Evolutionary conservation across 2,888 invertebrate species (phyloP).

Genomic region (Proisotoma minuta): DNA sequence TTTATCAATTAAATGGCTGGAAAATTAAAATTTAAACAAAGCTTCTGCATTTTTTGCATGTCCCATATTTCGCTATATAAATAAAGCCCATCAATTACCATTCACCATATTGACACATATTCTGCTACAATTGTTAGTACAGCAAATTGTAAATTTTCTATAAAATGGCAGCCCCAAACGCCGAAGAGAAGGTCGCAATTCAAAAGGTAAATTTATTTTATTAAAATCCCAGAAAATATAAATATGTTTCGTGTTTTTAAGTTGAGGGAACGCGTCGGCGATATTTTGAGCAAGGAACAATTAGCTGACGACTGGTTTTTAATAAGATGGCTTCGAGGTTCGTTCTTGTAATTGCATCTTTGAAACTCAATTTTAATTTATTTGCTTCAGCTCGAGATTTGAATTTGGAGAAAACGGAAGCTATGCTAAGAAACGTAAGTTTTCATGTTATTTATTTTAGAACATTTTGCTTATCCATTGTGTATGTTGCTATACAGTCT

Average conservation of each 20-base stretch:
- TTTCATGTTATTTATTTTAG: neutral
- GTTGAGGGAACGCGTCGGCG: constrained; percentile 31
- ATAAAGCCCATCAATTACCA: too few relatives aligned
- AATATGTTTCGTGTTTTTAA: constrained; percentile 1
- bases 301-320: constrained; percentile 27
- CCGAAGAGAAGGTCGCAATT: neutral
- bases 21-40: too few relatives aligned
- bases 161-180: neutral
- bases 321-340: constrained; percentile 41
- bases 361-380: neutral
- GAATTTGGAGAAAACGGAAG: constrained; percentile 7
- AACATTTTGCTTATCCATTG: neutral
- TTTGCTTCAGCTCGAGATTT: constrained; percentile 5
- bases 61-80: too few relatives aligned
- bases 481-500: neutral
- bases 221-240: neutral
- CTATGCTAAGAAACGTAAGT: constrained; percentile 10
- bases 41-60: too few relatives aligned
- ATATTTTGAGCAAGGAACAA: constrained; percentile 25
- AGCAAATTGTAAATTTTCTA: too few relatives aligned
- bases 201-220: neutral
- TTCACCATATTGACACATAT: too few relatives aligned
- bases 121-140: too few relatives aligned
- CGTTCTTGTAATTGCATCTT: neutral
- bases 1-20: too few relatives aligned